Conservation (phyloP, 2,888 invertebrate species). For the Andrena camellia region DNA sequence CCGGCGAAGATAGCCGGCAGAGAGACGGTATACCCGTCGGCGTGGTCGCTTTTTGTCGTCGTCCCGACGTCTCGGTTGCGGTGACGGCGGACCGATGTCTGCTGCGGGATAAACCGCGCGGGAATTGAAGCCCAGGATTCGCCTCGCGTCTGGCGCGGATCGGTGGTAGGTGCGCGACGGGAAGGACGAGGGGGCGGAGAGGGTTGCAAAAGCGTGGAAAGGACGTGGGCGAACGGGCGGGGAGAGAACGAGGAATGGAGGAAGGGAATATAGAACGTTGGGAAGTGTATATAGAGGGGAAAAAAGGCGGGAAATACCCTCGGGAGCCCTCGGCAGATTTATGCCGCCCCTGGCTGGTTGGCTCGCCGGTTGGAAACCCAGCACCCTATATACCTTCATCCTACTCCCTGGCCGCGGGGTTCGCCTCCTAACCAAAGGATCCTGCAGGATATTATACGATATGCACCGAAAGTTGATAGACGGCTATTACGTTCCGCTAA, state of each 20-base stretch:
- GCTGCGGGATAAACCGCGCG: slow-evolving; percentile 78
- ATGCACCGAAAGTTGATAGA: slow-evolving; percentile 81
- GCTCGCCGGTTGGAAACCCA: slow-evolving; percentile 70
- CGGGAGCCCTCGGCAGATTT: slow-evolving; percentile 84
- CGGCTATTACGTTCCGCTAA: slow-evolving; percentile 81
- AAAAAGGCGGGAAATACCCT: slow-evolving; percentile 81
- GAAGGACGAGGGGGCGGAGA: background rate
- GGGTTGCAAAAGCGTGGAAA: slow-evolving; percentile 36
- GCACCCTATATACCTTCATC: slow-evolving; percentile 54
- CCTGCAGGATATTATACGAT: slow-evolving; percentile 82
- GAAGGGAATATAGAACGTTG: slow-evolving; percentile 59
- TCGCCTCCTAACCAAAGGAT: slow-evolving; percentile 73
- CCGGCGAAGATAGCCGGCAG: slow-evolving; percentile 1
- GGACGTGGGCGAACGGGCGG: slow-evolving; percentile 17
- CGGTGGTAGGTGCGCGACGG: background rate
- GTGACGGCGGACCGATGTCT: slow-evolving; percentile 64
- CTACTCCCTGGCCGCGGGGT: slow-evolving; percentile 42
- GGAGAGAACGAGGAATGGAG: slow-evolving; percentile 14
- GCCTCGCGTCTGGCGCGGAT: slow-evolving; percentile 76
- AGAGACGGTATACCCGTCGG: slow-evolving; percentile 28
- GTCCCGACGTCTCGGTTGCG: slow-evolving; percentile 42
- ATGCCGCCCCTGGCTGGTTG: slow-evolving; percentile 77
- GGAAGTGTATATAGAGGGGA: slow-evolving; percentile 49
- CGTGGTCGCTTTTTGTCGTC: slow-evolving; percentile 42
- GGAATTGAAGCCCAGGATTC: slow-evolving; percentile 83